These are phyloP conservation scores for Salmo trutta DNA, from an alignment of 2,797 vertebrate species.

Conservation along the genomic window DNA sequence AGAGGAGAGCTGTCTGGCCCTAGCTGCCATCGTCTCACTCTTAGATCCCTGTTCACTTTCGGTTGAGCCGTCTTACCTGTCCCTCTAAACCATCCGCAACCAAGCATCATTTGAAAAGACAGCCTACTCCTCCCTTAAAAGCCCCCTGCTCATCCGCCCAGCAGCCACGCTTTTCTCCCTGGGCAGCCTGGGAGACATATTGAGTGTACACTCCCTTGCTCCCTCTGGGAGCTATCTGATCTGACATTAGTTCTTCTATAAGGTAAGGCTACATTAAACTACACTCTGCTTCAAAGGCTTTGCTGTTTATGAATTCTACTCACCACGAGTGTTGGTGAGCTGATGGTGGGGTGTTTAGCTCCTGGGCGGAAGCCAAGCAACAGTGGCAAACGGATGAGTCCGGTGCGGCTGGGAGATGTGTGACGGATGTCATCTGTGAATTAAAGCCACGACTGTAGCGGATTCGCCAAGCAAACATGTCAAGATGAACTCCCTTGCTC, in stretches of 20 bases:
- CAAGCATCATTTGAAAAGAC: background rate
- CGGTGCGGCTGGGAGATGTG: constrained; percentile 37
- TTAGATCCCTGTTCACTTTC: constrained; percentile 19
- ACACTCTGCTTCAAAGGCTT: constrained; percentile 36
- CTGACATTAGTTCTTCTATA: constrained; percentile 57
- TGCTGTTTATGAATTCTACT: background rate
- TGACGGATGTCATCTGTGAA: constrained; percentile 33
- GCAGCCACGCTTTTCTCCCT: constrained; percentile 9
- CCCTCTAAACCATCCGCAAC: constrained; percentile 11
- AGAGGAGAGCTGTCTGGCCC: background rate
- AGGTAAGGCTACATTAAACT: constrained; percentile 61
- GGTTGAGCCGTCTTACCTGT: constrained; percentile 15
- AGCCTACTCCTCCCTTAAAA: constrained; percentile 18
- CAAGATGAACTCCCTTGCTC: constrained; percentile 34
- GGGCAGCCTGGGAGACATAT: constrained; percentile 27
- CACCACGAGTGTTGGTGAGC: background rate
- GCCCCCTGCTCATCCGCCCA: background rate
- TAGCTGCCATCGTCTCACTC: constrained; percentile 15
- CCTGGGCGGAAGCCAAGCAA: constrained; percentile 41
- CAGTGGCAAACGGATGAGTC: constrained; percentile 33
- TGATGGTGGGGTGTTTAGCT: constrained; percentile 36
- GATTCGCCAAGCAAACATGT: constrained; percentile 32
- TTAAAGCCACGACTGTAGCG: constrained; percentile 25
- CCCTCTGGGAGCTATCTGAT: constrained; percentile 46
- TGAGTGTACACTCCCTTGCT: constrained; percentile 24